These are phyloP conservation scores for Canis aureus DNA, from an alignment of 2,113 vertebrate species.

Conservation along the genomic window DNA sequence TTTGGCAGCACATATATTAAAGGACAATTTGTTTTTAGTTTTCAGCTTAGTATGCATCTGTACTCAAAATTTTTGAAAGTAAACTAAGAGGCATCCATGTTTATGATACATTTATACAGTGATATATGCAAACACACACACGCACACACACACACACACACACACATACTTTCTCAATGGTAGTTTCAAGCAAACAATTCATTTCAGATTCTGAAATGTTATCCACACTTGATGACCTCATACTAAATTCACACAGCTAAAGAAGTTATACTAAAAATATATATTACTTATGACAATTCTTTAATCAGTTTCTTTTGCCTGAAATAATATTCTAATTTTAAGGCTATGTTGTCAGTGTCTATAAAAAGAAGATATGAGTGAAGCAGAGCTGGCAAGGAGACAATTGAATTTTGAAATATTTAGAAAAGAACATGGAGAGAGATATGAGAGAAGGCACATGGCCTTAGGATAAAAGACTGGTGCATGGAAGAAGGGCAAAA, in stretches of 20 bases:
- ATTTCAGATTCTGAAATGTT: neutral
- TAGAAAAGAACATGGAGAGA: neutral
- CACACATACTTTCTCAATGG: neutral
- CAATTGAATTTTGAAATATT: slow-evolving; percentile 74
- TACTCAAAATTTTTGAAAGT: neutral
- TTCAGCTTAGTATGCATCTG: neutral
- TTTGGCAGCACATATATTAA: too few species aligned
- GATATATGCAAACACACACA: neutral
- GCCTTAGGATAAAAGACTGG: neutral
- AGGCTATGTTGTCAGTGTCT: slow-evolving; percentile 57
- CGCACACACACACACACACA: neutral
- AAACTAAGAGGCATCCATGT: neutral
- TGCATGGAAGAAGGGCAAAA: neutral
- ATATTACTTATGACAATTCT: slow-evolving; percentile 1
- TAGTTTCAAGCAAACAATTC: neutral
- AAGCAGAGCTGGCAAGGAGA: neutral
- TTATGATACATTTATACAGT: neutral
- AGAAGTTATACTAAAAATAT: neutral
- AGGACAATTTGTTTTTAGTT: neutral
- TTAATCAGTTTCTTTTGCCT: slow-evolving; percentile 60
- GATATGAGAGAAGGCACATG: neutral
- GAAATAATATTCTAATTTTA: slow-evolving; percentile 68
- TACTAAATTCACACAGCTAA: neutral
- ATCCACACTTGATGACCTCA: neutral
- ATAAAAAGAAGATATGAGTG: slow-evolving; percentile 43